Evolutionary conservation across 2,888 invertebrate genomes (phyloP), one percentile per base, ranked within the genome.

Genomic region (Andrena dorsata): DNA sequence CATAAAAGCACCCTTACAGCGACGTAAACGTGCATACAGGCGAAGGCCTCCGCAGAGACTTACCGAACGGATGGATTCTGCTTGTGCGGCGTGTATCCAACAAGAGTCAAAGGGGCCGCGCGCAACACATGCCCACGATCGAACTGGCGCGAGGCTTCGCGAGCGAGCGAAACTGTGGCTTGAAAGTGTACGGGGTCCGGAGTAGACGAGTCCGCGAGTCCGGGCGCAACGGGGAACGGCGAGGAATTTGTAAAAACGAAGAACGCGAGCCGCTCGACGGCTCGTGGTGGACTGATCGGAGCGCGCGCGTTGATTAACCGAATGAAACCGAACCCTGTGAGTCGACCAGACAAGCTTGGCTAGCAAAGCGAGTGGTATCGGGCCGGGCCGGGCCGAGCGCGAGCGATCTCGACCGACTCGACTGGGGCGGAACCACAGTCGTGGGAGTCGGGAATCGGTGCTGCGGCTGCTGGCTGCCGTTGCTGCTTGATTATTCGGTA

Each of bases 391-490:
- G 61, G 35, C 83, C 85, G 86, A 86, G 51, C 70, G 20, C 56
- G 7, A 71, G 13, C 86, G 86, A 86, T 76, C 73, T 79, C 82
- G 64, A 51, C 69, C 84, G 84, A 84, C 41, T 49, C 66, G 71
- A 84, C 80, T 75, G 82, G 86, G 83, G 86, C 80, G 76, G 78
- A 80, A 85, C 83, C 76, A 82, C 76, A 83, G 80, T 85, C 85
- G 87, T 84, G 90, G 90, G 89, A 89, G 90, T 90, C 83, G 86
- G 35, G 68, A 87, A 86, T 88, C 88, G 89, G 83, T 84, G 85
- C 86, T 82, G 85, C 69, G 32, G 32, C 32, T 82, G 83, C 85
- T 73, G 82, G 83, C 85, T 73, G 82, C 75, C 2, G 53, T 10
- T 10, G 53, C 53, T 53, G 53, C 53, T 80, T 72, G 81, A 65